Evolutionary conservation across 2,113 vertebrate genomes (phyloP), one percentile per base, ranked within the genome.

Genomic region (Eolophus roseicapilla): DNA sequence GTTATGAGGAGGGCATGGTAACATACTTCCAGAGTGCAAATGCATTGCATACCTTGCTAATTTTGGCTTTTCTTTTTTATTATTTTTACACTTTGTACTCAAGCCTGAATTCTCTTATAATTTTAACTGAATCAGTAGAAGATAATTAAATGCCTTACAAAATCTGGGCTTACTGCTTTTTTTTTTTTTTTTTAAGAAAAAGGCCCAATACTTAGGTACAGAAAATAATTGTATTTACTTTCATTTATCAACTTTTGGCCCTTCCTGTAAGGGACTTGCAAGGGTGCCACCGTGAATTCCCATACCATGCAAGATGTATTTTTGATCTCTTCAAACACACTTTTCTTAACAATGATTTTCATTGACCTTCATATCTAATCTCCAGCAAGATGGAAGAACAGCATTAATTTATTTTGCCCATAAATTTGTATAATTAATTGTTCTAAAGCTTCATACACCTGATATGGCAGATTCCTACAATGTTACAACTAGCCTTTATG

Each of bases 1-100:
- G 86, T 92, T 86, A 95, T 91, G 83, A 86, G 53, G 28, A 90
- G 86, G 37, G 33, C 53, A 91, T 85, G 33, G 63, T 71, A 89
- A 68, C 53, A 65, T 78, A 91, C 31, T 67, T 81, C 49, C 28
- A 84, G 92, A 90, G 85, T 88, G 17, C 35, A 91, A 96, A 37
- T 46, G 11, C 33, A 55, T 52, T 94, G 37, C 15, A 28, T 50
- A 67, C 68, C 64, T 82, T 91, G 31, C 43, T 78, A 74, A 64
- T 90, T 86, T 86, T 57, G 17, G 14, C 15, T 83, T 13, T 4
- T 15, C 23, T 71, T 74, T 43, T 47, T 5, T 27, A 28, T 17
- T 47, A 28, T 46, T 78, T 80, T 86, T 49, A 47, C 33, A 24
- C 31, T 81, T 79, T 31, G 3, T 64, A 44, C 9, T 91, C 19